Conservation (phyloP, 2,888 invertebrate genomes). For the Kryphioiulus occultus region DNA sequence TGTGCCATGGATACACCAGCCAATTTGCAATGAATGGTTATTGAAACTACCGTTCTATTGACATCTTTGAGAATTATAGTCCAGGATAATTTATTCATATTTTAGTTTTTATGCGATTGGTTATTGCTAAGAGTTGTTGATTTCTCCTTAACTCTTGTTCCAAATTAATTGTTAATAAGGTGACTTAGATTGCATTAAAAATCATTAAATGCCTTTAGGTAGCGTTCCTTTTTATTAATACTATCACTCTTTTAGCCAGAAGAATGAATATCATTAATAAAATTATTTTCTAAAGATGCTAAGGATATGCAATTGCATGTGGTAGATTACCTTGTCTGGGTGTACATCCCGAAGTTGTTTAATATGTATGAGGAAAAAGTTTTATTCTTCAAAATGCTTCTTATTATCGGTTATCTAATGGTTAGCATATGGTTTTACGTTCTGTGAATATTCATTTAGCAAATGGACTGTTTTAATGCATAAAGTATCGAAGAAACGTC, state of each 20-base stretch:
- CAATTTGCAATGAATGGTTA: too few species aligned
- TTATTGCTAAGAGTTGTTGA: not conserved
- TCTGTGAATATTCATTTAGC: not conserved
- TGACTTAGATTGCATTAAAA: not conserved
- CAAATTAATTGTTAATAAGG: not conserved
- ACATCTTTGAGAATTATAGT: not conserved
- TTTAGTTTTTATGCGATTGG: not conserved
- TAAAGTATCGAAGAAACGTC: not conserved
- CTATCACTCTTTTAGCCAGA: not conserved
- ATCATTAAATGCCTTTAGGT: not conserved
- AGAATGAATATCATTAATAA: constrained; percentile 5
- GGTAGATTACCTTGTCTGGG: not conserved
- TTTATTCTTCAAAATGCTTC: not conserved
- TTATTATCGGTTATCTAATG: not conserved
- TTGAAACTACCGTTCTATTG: too few species aligned
- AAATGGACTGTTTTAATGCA: not conserved
- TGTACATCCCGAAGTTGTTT: not conserved
- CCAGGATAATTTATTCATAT: not conserved
- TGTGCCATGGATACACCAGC: too few species aligned
- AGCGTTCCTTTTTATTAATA: not conserved
- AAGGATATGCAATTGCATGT: not conserved
- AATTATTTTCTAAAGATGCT: not conserved
- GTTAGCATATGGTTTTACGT: not conserved
- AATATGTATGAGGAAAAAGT: not conserved
- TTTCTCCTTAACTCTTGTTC: not conserved